Conservation (phyloP, 2,888 invertebrate species). For the Stegophylla sp. region DNA sequence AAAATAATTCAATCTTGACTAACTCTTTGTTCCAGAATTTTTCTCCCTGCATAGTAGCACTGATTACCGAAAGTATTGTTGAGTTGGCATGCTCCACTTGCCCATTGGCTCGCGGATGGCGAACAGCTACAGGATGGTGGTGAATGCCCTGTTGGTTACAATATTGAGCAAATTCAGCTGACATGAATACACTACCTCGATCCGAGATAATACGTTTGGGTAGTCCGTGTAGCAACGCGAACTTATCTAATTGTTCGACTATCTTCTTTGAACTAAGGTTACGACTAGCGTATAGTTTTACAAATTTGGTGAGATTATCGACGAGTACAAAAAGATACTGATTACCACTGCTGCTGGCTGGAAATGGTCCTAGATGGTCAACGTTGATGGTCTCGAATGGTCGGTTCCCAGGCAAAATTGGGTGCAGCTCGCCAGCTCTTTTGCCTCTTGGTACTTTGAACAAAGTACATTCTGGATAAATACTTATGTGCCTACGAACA, state of each 20-base stretch:
- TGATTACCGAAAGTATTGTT: neutral
- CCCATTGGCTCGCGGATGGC: neutral
- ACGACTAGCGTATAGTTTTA: slow-evolving; percentile 4
- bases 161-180: neutral
- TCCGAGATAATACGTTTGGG: neutral
- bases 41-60: neutral
- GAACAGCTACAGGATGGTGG: neutral
- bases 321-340: slow-evolving; percentile 3
- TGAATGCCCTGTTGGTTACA: neutral
- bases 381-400: slow-evolving; percentile 34
- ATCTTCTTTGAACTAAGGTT: neutral
- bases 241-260: neutral
- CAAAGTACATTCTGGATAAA: slow-evolving; percentile 5
- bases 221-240: neutral
- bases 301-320: slow-evolving; percentile 44
- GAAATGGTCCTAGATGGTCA: slow-evolving; percentile 40
- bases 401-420: neutral
- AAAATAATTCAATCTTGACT: neutral
- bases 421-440: neutral
- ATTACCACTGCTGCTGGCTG: neutral
- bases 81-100: neutral
- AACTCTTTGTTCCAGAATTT: neutral
- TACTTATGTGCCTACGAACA: slow-evolving; percentile 3
- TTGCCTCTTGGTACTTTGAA: neutral
- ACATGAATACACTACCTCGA: neutral